Evolutionary conservation across 2,113 vertebrate species (phyloP), one percentile per base, ranked within the genome.

Genomic region (Onychostoma macrolepis): DNA sequence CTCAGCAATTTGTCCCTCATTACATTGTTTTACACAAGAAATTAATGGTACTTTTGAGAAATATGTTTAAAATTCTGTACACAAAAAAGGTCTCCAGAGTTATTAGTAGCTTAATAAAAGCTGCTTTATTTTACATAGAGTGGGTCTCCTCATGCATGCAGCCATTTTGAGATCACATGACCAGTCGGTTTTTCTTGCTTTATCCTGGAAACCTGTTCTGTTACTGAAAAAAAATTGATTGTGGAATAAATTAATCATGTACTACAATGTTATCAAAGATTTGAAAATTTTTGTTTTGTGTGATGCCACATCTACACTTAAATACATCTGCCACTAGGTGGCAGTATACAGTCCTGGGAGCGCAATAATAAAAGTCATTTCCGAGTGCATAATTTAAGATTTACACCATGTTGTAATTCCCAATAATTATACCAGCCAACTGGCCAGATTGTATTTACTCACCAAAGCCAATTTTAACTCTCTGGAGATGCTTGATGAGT

Each of bases 371-470:
- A 71, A 71, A 71, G 24, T 8, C 11, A n/a, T 75, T 45, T 3
- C 38, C 2, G 36, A 11, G 19, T 72, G 9, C 69, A 24, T 24
- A 3, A 43, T 72, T 72, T 24, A 72, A 75, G 38, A 75, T 26
- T 75, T 43, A 41, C 41, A 75, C 24, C 41, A 17, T 75, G 12
- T 45, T 7, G 72, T 45, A 45, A 75, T 75, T 45, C 24, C 6
- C 72, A 43, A 26, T 76, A 26, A 76, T 17, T 45, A 45, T 41
- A 63, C 8, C n/a, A 41, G 80, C 80, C 58, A 81, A 19, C 80
- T 81, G 80, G 36, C 80, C 58, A 28, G 38, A 65, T 81, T 81
- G 38, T 81, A 65, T 81, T 81, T 81, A 67, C 58, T 45, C 4
- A 0, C 4, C n/a, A 41, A 81, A 65, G 13, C n/a, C 24, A 28